Evolutionary conservation across 2,797 vertebrate species (phyloP).

Genomic region (Rhadinocentrus ornatus): DNA sequence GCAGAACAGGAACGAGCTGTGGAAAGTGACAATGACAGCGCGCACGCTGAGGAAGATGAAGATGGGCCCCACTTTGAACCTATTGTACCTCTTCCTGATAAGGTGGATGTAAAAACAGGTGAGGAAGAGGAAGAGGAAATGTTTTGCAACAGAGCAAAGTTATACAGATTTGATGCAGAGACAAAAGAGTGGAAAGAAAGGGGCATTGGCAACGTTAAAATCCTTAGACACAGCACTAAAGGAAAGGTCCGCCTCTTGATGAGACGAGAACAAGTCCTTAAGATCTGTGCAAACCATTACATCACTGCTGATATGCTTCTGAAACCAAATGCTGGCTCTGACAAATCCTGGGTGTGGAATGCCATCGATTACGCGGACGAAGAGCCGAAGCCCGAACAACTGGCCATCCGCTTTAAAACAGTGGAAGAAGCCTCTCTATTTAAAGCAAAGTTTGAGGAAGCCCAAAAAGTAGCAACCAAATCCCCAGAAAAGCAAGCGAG

Average conservation of each 20-base stretch:
- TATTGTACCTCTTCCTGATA: constrained; percentile 96
- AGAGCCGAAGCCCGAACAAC: constrained; percentile 91
- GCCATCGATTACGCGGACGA: constrained; percentile 98
- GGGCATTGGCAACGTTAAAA: constrained; percentile 95
- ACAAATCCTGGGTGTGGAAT: constrained; percentile 98
- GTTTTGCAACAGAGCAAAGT: constrained; percentile 95
- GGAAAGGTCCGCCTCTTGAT: constrained; percentile 97
- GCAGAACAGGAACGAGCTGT: constrained; percentile 79
- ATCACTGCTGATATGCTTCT: constrained; percentile 94
- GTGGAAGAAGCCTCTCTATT: constrained; percentile 93
- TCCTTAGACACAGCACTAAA: constrained; percentile 91
- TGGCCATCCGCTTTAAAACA: constrained; percentile 98
- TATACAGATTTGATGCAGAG: constrained; percentile 93
- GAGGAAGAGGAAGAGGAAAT: constrained; percentile 98
- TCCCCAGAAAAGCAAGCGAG: constrained; percentile 60
- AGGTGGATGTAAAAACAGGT: constrained; percentile 97
- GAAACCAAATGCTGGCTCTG: constrained; percentile 91
- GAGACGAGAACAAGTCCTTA: constrained; percentile 97
- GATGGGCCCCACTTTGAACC: constrained; percentile 99
- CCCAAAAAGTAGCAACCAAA: constrained; percentile 82
- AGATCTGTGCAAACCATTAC: constrained; percentile 99
- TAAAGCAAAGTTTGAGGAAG: constrained; percentile 93
- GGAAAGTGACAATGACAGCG: constrained; percentile 91
- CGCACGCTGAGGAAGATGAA: constrained; percentile 92
- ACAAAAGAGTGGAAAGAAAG: constrained; percentile 98